Base-by-base conservation (phyloP, 2,888 invertebrate species). In the Clusia tigrina region DNA sequence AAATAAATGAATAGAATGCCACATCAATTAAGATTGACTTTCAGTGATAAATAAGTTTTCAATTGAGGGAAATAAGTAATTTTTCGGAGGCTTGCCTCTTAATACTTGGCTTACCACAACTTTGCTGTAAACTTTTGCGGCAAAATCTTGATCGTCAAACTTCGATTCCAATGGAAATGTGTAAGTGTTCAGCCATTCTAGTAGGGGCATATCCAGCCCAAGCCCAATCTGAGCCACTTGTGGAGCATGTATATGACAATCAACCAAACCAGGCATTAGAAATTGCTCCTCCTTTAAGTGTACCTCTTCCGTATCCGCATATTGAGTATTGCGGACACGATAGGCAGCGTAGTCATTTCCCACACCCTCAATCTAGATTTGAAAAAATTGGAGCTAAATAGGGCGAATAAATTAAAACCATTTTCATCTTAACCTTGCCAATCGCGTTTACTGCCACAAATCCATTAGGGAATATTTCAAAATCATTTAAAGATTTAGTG, bases 221-320 rank as follows among this genome's bases (percentile, higher is more conserved):
- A 94, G 83, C 0, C 95, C 96, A 62, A 90, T 85, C 83, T 96
- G 95, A 0, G 94, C 92, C 72, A 92, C 91, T 83, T 96, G 96
- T 0, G 94, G 90, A 0, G 94, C 95, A 85, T 96, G 96, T 10
- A 93, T 91, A 79, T 96, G 96, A 22, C 93, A 91, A 82, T 96
- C 96, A 2, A 96, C 86, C 64, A 96, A 88, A 0, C 96, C 96
- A 0, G 96, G 96, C 80, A 95, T 90, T 15, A 96, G 79, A 76
- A 96, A 90, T 82, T 93, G 90, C 55, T 83, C 81, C 2, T 80
- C 71, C 9, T 72, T 76, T 6, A 87, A 67, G 1, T 60, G 63
- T 48, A 78, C 70, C 26, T 68, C 65, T 58, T 77, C 64, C 38
- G 62, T 56, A 22, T 69, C 18, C 56, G 63, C 17, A 2, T 26